Evolutionary conservation across 2,113 vertebrate genomes (phyloP), one percentile per base, ranked within the genome.

Genomic region (Syrmaticus mikado): DNA sequence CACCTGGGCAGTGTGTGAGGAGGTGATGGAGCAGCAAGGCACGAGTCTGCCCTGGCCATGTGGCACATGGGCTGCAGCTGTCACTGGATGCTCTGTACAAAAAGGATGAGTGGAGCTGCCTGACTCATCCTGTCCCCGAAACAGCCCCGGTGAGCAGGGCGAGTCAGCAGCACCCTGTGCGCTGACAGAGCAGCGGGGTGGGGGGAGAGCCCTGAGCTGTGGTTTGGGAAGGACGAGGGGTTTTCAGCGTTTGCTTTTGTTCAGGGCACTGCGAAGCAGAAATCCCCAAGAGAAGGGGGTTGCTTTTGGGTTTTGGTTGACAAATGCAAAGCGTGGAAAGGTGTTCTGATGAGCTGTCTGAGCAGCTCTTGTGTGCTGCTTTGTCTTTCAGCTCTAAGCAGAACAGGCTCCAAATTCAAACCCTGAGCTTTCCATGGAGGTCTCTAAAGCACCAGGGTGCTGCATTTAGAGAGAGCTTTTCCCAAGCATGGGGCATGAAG

Each of bases 181-280:
- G 21, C 0, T 3, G 28, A 38, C 50, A 34, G 38, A 38, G 8
- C 48, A 22, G 8, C 13, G 40, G 13, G 30, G 12, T 40, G 1
- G 0, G 57, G n/a, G 40, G 30, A 7, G 45, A 53, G 70, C 46
- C 32, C 36, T 8, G 16, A 1, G 0, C 2, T 2, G 28, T 20
- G 57, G 32, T 19, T 9, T 3, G 43, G 36, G 24, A 38, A 8
- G 12, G 7, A 52, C 16, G 15, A 10, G 57, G 45, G 14, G 2
- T 9, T 28, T 22, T 32, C n/a, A 5, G 40, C 24, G 7, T 19
- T 53, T 6, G 3, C 30, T 41, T 40, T 15, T 14, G 30, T 19
- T 24, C 30, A 5, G 13, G 43, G 28, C 2, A 3, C 24, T 66
- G 3, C 1, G 20, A 66, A 34, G 30, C 10, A 16, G 53, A 46